Evolutionary conservation across 2,888 invertebrate species (phyloP).

Genomic region (Dasypolia templi): DNA sequence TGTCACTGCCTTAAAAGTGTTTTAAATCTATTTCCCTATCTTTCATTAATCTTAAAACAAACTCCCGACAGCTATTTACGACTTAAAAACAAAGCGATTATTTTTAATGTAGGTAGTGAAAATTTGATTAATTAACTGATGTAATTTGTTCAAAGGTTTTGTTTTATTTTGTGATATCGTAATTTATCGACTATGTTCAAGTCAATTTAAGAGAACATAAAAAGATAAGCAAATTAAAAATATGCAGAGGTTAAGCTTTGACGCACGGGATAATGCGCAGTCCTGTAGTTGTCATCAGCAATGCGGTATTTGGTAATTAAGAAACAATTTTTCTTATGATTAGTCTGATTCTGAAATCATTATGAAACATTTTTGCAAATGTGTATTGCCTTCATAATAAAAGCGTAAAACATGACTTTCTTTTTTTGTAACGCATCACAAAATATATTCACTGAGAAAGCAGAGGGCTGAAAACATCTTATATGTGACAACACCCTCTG

Average conservation of each 20-base stretch:
- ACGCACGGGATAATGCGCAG: conserved; percentile 48
- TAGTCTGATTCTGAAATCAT: conserved; percentile 14
- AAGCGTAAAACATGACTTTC: background rate
- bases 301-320: conserved; percentile 3
- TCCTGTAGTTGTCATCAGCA: conserved; percentile 21
- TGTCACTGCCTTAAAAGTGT: conserved; percentile 20
- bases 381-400: background rate
- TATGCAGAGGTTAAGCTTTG: conserved; percentile 55
- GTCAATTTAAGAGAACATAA: conserved; percentile 54
- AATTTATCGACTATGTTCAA: conserved; percentile 48
- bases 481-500: background rate
- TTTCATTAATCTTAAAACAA: conserved; percentile 30
- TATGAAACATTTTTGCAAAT: background rate
- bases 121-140: conserved; percentile 63
- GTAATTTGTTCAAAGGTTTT: conserved; percentile 58
- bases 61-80: conserved; percentile 27
- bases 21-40: conserved; percentile 45
- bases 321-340: conserved; percentile 11
- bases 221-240: conserved; percentile 49
- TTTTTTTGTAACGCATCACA: too few relatives aligned
- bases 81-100: conserved; percentile 41
- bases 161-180: conserved; percentile 46
- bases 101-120: conserved; percentile 44
- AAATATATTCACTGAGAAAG: background rate
- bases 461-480: background rate